Evolutionary conservation across 2,113 vertebrate species (phyloP).

Genomic region (Carassius carassius): DNA sequence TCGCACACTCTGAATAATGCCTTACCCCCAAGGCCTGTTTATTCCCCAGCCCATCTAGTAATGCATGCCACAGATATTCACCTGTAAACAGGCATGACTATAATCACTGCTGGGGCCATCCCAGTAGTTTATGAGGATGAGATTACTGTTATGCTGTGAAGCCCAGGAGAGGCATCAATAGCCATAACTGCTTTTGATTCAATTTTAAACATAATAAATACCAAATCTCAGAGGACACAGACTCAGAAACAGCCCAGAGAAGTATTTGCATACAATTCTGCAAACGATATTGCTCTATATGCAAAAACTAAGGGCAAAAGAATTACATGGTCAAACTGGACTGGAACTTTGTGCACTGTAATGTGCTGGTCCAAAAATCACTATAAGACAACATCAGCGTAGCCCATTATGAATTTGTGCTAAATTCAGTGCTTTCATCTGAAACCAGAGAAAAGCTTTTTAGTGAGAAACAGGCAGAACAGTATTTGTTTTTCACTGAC

Average conservation of each 20-base stretch:
- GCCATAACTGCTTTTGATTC: slow-evolving; percentile 46
- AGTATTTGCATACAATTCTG: background rate
- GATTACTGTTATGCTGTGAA: slow-evolving; percentile 39
- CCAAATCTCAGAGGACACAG: slow-evolving; percentile 21
- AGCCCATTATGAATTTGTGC: background rate
- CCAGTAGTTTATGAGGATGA: slow-evolving; percentile 48
- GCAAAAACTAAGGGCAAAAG: background rate
- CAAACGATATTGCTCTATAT: background rate
- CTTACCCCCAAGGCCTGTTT: slow-evolving; percentile 7
- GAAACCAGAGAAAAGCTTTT: background rate
- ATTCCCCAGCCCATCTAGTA: slow-evolving; percentile 27
- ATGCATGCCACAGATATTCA: slow-evolving; percentile 40
- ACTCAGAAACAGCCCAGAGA: slow-evolving; percentile 8
- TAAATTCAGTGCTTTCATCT: background rate
- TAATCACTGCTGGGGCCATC: slow-evolving; percentile 27
- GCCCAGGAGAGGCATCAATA: slow-evolving; percentile 21
- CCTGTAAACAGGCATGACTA: slow-evolving; percentile 42
- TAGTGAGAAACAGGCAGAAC: background rate
- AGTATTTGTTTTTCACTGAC: background rate
- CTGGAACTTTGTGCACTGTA: background rate
- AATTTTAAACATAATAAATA: slow-evolving; percentile 42
- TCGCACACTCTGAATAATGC: slow-evolving; percentile 1
- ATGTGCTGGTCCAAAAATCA: background rate
- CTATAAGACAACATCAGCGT: background rate
- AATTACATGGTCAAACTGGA: background rate